Base-by-base conservation (phyloP, 2,113 vertebrate genomes). In the Cavia porcellus region DNA sequence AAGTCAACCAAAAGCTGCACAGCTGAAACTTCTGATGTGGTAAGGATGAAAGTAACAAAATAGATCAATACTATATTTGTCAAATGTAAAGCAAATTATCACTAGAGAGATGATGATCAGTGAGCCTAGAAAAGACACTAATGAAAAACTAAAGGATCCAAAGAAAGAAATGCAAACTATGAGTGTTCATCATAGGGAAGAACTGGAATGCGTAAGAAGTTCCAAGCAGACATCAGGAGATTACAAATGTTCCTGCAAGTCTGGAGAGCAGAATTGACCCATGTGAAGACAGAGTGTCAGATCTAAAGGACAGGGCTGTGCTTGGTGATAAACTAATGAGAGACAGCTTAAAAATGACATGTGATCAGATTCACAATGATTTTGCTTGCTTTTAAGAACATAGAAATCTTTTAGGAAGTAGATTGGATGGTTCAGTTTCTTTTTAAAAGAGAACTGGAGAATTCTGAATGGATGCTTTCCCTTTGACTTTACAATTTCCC, bases 331-430 rank as follows among this genome's bases (percentile, higher is more conserved):
- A 70, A n/a, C 35, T 70, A 24, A 24, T 74, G 38, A 70, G 68
- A 38, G 68, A 42, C 35, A 8, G n/a, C 20, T 42, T 42, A 42
- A 74, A 74, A 74, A 42, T 7, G 32, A 14, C 35, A 42, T 57
- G 55, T 57, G 55, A 57, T 19, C 55, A 57, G 45, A 64, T 5
- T 87, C 70, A 86, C 22, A 81, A 35, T 87, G 80, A 86, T 89
- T 89, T 86, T 86, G 9, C 38, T 97, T 83, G 32, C n/a, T 28
- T 91, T 82, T 93, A 61, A 93, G 91, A 92, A 68, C n/a, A 74
- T 19, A 47, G n/a, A 93, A 55, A 25, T 20, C 70, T n/a, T 88
- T 97, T 83, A 89, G 35, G 50, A 93, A 86, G 80, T 72, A 1
- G 83, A 70, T 79, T 61, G 4, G 85, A 45, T 42, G 7, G 52